A percentile compares a stretch with the other conserved stretches of the same genome.
Evolutionary conservation across 2,113 vertebrate species (phyloP).

Genomic region (Hippocampus abdominalis): DNA sequence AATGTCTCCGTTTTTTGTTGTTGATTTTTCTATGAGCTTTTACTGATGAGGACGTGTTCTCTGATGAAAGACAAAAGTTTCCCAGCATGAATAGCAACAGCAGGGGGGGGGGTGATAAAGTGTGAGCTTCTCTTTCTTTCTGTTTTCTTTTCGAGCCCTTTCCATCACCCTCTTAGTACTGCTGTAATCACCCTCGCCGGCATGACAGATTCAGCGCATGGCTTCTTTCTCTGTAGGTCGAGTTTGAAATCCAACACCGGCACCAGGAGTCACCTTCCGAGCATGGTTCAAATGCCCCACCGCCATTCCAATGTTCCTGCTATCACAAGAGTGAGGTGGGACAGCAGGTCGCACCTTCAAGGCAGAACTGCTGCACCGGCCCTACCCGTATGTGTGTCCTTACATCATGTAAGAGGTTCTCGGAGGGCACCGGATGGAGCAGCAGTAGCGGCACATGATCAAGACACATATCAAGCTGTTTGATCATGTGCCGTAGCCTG

Average conservation of each 20-base stretch:
- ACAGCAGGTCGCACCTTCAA: conserved; percentile 30
- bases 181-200: conserved; percentile 6
- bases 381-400: conserved; percentile 20
- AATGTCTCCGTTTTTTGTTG: background rate
- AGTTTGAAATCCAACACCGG: conserved; percentile 65
- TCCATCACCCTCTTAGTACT: conserved; percentile 8
- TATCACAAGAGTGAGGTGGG: conserved; percentile 55
- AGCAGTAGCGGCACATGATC: conserved; percentile 23
- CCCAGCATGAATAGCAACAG: conserved; percentile 29
- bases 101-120: conserved; percentile 30
- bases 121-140: conserved; percentile 23
- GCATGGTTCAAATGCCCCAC: conserved; percentile 41
- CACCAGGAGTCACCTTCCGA: conserved; percentile 67
- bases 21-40: conserved; percentile 43
- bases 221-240: conserved; percentile 40
- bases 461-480: conserved; percentile 35
- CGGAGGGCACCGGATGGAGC: conserved; percentile 10
- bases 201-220: conserved; percentile 16
- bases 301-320: conserved; percentile 26
- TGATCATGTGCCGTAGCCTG: conserved; percentile 20
- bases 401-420: conserved; percentile 31
- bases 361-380: background rate
- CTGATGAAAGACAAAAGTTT: conserved; percentile 31
- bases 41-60: conserved; percentile 44
- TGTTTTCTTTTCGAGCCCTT: conserved; percentile 11